Percentiles rank a stretch among this genome's conserved stretches.
These are phyloP conservation scores for Cephus runcator DNA, from an alignment of 2,888 invertebrate genomes.

Conservation along the genomic window DNA sequence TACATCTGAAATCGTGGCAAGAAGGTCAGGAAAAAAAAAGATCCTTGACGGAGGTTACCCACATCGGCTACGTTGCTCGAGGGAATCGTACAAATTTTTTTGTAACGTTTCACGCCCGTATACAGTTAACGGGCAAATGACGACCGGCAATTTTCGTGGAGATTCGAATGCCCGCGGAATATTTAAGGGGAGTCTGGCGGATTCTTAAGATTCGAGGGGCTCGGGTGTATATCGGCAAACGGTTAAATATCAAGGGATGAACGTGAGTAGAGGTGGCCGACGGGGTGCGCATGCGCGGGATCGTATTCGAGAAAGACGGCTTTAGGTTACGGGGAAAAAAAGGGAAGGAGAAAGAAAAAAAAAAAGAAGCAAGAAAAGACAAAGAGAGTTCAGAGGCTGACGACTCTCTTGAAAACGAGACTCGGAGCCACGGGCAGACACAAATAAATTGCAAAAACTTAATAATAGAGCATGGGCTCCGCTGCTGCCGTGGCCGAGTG, in stretches of 20 bases:
- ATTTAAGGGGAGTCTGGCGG: not conserved
- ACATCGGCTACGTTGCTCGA: no score
- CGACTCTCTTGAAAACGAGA: constrained; percentile 27
- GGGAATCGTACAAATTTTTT: no score
- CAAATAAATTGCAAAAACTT: constrained; percentile 65
- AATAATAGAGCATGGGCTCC: constrained; percentile 60
- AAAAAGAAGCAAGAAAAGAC: constrained; percentile 18
- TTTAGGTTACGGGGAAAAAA: not conserved
- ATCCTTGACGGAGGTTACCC: not conserved
- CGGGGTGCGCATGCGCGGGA: not conserved
- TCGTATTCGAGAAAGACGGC: not conserved
- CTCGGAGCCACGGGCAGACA: constrained; percentile 52
- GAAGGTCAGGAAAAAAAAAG: not conserved
- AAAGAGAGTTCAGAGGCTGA: constrained; percentile 10
- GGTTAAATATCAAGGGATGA: not conserved
- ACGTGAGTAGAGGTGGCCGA: not conserved
- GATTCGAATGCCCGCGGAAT: no score
- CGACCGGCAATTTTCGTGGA: no score
- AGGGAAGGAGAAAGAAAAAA: not conserved
- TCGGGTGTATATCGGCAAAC: not conserved
- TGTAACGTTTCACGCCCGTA: no score
- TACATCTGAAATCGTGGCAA: not conserved
- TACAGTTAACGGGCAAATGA: no score
- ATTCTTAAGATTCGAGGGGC: no score
- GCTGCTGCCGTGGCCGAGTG: constrained; percentile 22